These are phyloP conservation scores for Drosophila neotestacea DNA, from an alignment of 2,888 invertebrate genomes.

Conservation along the genomic window DNA sequence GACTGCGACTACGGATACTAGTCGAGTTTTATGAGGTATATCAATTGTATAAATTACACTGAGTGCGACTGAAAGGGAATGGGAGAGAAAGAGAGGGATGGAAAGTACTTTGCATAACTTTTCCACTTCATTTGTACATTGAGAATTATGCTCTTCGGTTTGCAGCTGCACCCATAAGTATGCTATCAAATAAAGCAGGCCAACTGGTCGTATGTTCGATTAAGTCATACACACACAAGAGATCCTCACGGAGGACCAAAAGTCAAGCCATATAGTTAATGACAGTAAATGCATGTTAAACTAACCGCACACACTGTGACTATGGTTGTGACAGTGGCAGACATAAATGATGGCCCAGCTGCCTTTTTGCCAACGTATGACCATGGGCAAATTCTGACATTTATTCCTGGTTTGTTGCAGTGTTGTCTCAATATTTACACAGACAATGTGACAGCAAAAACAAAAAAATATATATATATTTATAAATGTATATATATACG, in stretches of 20 bases:
- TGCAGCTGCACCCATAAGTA: conserved; percentile 34
- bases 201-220: conserved; percentile 59
- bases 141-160: conserved; percentile 55
- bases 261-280: conserved; percentile 50
- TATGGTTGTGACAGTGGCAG: conserved; percentile 23
- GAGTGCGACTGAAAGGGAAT: background rate
- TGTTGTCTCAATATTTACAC: conserved; percentile 75
- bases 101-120: conserved; percentile 47
- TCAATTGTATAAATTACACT: conserved; percentile 70
- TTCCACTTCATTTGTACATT: conserved; percentile 79
- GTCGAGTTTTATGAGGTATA: conserved; percentile 47
- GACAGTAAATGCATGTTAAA: conserved; percentile 51
- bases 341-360: conserved; percentile 55
- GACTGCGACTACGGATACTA: conserved; percentile 18
- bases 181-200: conserved; percentile 29
- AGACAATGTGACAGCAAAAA: conserved; percentile 40
- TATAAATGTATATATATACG: conserved; percentile 64
- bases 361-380: conserved; percentile 42
- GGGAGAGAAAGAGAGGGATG: background rate
- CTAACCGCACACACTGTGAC: conserved; percentile 59
- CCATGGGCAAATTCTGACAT: conserved; percentile 70
- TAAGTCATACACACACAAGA: conserved; percentile 15
- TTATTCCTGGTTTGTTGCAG: conserved; percentile 68
- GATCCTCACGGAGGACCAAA: conserved; percentile 4
- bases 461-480: conserved; percentile 29